A percentile compares a stretch with the other conserved stretches of the same genome.
phyloP scores from a whole-genome alignment of 2,113 vertebrate species.

The Psittacula cyanocephala region DNA sequence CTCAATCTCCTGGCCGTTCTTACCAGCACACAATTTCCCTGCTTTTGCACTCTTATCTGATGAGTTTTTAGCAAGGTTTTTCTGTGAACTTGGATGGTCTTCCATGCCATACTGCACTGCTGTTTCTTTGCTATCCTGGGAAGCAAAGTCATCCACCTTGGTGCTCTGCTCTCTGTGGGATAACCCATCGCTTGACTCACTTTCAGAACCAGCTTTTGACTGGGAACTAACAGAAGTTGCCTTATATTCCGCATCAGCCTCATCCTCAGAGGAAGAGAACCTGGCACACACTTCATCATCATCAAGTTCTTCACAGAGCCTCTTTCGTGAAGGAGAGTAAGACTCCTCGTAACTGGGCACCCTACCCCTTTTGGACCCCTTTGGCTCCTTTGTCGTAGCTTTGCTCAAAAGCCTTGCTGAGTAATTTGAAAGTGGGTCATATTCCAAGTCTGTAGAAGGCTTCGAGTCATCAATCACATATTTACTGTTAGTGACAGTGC shows the following conservation, averaged over 20 bases:
- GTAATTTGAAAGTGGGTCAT: conserved; percentile 94
- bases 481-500: conserved; percentile 77
- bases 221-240: conserved; percentile 64
- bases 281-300: conserved; percentile 60
- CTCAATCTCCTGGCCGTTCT: conserved; percentile 58
- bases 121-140: conserved; percentile 52
- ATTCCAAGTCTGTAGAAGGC: conserved; percentile 93
- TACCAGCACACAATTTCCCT: not conserved
- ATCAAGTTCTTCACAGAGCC: conserved; percentile 60
- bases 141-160: not conserved
- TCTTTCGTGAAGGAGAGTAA: conserved; percentile 77
- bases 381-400: conserved; percentile 54
- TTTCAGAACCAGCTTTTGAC: conserved; percentile 34
- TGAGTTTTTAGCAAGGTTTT: not conserved
- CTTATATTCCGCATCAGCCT: conserved; percentile 72
- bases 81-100: conserved; percentile 25
- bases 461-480: conserved; percentile 90
- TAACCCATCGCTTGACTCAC: not conserved
- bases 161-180: conserved; percentile 17
- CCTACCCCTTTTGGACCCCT: conserved; percentile 52
- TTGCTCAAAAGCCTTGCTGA: conserved; percentile 83
- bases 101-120: conserved; percentile 58
- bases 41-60: conserved; percentile 58
- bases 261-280: conserved; percentile 89
- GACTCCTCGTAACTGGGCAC: conserved; percentile 61